Base-by-base conservation (phyloP, 2,113 vertebrate species). In the Heliornis fulica region DNA sequence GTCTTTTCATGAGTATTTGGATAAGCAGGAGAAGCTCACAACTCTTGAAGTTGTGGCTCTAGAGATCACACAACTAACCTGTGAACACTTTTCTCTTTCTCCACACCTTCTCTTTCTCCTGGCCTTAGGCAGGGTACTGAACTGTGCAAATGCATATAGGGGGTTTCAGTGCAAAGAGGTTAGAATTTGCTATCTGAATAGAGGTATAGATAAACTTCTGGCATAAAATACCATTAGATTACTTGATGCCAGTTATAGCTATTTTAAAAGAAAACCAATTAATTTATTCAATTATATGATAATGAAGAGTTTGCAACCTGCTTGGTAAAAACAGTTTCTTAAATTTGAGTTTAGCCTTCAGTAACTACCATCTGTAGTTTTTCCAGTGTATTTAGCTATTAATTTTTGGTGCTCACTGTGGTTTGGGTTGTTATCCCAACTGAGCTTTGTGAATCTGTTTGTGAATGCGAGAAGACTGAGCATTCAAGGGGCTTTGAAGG, bases 11-110 rank as follows among this genome's bases (percentile, higher is more conserved):
- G 69, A 46, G 31, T 54, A 54, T 50, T 21, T 69, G 3, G 11
- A 36, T 78, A 20, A 84, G 40, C 20, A 83, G 45, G 29, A 69
- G 60, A 66, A 70, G 4, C 1, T 1, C 0, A 0, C 28, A n/a
- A 1, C 15, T 72, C 15, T 25, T 66, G n/a, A 71, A 87, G 29
- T 46, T 3, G 0, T 40, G 28, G 40, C n/a, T 83, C 11, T 26
- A 65, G 46, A 48, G 10, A 46, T 71, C 9, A 36, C 16, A 40
- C 2, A 23, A 1, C 48, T 79, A 36, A 29, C 28, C 34, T 69
- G 71, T 40, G 69, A 48, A 54, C 22, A 16, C 15, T 40, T 83
- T 5, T 54, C 1, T 8, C 31, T 66, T 65, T 86, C 45, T 86
- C 13, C 1, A 1, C 6, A 3, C n/a, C n/a, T n/a, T n/a, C n/a